Conservation (phyloP, 2,797 vertebrate genomes). For the Anabacerthia variegaticeps region DNA sequence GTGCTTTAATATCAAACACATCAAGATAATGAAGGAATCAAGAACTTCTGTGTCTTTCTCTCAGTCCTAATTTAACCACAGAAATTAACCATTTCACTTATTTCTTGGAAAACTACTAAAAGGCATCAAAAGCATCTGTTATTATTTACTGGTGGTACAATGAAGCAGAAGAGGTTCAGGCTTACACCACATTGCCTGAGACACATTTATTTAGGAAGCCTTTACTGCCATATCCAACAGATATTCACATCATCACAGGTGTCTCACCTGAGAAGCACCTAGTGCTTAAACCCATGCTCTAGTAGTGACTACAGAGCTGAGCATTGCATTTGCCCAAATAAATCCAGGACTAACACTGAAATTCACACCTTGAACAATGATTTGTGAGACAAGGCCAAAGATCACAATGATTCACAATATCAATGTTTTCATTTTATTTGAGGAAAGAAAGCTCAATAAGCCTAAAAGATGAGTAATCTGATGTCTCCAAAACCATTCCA, state of each 20-base stretch:
- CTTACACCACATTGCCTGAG: background rate
- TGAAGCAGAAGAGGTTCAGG: background rate
- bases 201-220: background rate
- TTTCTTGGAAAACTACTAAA: background rate
- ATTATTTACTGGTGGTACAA: background rate
- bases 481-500: background rate
- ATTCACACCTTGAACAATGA: background rate
- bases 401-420: background rate
- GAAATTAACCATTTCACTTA: background rate
- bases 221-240: background rate
- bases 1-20: background rate
- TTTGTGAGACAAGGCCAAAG: background rate
- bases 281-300: background rate
- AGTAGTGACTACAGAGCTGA: background rate
- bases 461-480: background rate
- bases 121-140: background rate
- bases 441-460: background rate
- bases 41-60: background rate
- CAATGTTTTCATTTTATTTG: background rate
- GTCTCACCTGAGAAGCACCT: background rate
- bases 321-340: background rate
- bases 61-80: background rate
- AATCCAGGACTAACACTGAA: background rate
- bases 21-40: background rate
- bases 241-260: background rate